A percentile compares a stretch with the other conserved stretches of the same genome.
Conservation (phyloP, 2,888 invertebrate genomes). For the Xylota segnis region DNA sequence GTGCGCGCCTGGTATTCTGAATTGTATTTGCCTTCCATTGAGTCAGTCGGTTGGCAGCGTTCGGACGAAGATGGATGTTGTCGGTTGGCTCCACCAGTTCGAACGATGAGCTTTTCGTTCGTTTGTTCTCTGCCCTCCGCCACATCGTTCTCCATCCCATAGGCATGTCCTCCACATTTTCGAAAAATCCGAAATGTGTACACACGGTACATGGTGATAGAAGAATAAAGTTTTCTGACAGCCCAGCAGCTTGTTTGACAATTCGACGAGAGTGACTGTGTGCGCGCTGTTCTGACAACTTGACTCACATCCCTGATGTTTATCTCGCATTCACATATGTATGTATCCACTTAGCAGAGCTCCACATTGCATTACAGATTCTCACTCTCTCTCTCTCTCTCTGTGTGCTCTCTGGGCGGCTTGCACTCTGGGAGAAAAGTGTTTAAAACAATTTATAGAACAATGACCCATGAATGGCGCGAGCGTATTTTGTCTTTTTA, state of each 20-base stretch:
- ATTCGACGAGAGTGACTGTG: conserved; percentile 2
- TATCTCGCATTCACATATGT: conserved; percentile 33
- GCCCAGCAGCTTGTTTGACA: conserved; percentile 4
- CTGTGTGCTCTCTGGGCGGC: too few relatives aligned
- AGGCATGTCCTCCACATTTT: conserved; percentile 12
- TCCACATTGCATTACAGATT: conserved; percentile 41
- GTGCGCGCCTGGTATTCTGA: conserved; percentile 18
- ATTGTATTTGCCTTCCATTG: conserved; percentile 38
- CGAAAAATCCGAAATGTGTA: conserved; percentile 9
- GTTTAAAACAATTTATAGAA: conserved; percentile 74
- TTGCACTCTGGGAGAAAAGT: conserved; percentile 54
- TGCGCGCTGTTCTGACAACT: conserved; percentile 27
- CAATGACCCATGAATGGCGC: conserved; percentile 73
- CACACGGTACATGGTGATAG: too few relatives aligned
- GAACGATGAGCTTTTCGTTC: conserved; percentile 1
- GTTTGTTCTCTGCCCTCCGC: neutral
- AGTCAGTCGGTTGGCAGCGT: conserved; percentile 6
- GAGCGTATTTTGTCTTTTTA: conserved; percentile 38
- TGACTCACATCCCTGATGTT: conserved; percentile 48
- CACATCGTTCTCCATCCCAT: neutral
- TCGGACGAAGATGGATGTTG: conserved; percentile 13
- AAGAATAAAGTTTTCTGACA: conserved; percentile 18
- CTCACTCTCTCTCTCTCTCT: conserved; percentile 5
- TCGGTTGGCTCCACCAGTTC: neutral
- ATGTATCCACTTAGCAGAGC: conserved; percentile 16